phyloP scores from a whole-genome alignment of 1,140 invertebrate genomes.

The Mactra quadrangularis region DNA sequence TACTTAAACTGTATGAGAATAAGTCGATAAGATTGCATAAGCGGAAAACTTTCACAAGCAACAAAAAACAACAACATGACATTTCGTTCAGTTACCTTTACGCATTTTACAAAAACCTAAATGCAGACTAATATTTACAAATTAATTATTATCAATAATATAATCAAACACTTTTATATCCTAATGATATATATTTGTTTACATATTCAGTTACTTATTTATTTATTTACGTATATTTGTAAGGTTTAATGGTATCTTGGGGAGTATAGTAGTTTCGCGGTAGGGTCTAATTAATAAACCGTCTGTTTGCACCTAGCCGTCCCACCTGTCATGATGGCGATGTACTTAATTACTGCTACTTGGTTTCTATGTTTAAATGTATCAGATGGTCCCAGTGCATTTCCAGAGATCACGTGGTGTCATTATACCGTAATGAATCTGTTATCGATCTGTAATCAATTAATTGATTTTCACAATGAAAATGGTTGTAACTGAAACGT shows the following conservation, averaged over 20 bases:
- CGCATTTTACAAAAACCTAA: too few species aligned
- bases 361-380: background rate
- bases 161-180: too few species aligned
- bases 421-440: conserved; percentile 25
- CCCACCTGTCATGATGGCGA: conserved; percentile 20
- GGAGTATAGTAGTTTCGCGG: background rate
- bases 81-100: too few species aligned
- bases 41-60: too few species aligned
- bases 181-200: too few species aligned
- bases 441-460: conserved; percentile 42
- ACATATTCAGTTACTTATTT: conserved; percentile 12
- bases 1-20: too few species aligned
- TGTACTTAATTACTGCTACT: background rate
- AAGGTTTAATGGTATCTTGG: background rate
- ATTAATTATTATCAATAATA: too few species aligned
- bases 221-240: background rate
- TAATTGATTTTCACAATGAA: conserved; percentile 43
- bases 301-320: conserved; percentile 18
- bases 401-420: background rate
- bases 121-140: too few species aligned
- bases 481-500: background rate
- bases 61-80: too few species aligned
- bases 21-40: too few species aligned
- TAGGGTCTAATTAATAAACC: conserved; percentile 8
- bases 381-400: conserved; percentile 9